phyloP scores from a whole-genome alignment of 2,888 invertebrate genomes.

The Sussaba pulchella region DNA sequence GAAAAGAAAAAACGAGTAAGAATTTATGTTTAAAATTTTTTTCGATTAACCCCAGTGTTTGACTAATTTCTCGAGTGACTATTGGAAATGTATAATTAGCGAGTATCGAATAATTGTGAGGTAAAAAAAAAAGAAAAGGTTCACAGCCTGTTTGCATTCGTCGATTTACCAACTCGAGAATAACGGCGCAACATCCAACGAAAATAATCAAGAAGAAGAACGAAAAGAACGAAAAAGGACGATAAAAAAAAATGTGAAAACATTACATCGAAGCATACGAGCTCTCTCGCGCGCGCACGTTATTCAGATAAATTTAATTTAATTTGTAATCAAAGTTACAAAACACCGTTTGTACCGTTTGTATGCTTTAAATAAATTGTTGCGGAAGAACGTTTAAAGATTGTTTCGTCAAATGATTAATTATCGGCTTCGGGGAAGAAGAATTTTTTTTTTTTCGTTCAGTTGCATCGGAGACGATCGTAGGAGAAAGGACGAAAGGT shows the following conservation, averaged over 20 bases:
- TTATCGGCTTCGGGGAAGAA: not conserved
- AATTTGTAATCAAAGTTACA: slow-evolving; percentile 82
- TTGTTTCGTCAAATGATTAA: slow-evolving; percentile 12
- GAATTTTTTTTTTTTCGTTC: too few species aligned
- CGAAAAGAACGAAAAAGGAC: not conserved
- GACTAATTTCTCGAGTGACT: slow-evolving; percentile 15
- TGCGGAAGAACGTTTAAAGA: slow-evolving; percentile 75
- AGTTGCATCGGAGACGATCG: not conserved
- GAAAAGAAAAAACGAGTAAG: too few species aligned
- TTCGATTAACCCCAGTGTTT: slow-evolving; percentile 44
- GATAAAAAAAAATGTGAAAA: slow-evolving; percentile 23
- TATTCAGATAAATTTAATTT: slow-evolving; percentile 74
- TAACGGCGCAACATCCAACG: slow-evolving; percentile 30
- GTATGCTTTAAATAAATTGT: slow-evolving; percentile 84
- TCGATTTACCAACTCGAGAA: slow-evolving; percentile 55
- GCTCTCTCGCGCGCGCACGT: slow-evolving; percentile 57
- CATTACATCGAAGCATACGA: slow-evolving; percentile 42
- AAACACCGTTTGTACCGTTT: slow-evolving; percentile 84
- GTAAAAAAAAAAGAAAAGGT: slow-evolving; percentile 2
- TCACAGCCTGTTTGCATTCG: slow-evolving; percentile 56
- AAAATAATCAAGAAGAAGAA: not conserved
- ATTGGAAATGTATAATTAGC: slow-evolving; percentile 19
- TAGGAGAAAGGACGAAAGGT: slow-evolving; percentile 25
- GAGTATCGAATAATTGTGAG: slow-evolving; percentile 22
- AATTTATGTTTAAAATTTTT: slow-evolving; percentile 32